These are phyloP conservation scores for Mesorhabditis spiculigera DNA, from an alignment of 2,888 invertebrate species.

Conservation along the genomic window DNA sequence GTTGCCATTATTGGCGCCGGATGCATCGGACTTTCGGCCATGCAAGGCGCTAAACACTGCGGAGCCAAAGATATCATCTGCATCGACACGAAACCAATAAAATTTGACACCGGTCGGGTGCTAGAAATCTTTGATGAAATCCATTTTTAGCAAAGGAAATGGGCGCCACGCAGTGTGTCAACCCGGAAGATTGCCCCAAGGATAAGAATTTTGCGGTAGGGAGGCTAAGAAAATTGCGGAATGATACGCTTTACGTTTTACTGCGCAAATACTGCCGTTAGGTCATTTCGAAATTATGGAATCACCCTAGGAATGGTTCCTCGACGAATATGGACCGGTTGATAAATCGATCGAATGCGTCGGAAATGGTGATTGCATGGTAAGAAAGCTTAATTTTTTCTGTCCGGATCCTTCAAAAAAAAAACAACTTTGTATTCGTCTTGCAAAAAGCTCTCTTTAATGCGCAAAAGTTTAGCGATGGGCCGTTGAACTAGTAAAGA, in stretches of 20 bases:
- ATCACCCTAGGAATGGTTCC: neutral
- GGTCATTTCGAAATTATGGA: too few species aligned
- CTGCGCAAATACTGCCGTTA: too few species aligned
- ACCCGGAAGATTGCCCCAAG: neutral
- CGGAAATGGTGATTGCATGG: neutral
- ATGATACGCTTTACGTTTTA: too few species aligned
- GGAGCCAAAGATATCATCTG: neutral
- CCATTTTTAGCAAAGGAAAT: neutral
- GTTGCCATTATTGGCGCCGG: slow-evolving; percentile 1
- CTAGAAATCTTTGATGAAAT: neutral
- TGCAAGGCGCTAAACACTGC: slow-evolving; percentile 1
- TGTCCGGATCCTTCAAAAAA: too few species aligned
- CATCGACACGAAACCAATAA: neutral
- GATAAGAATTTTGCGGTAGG: neutral
- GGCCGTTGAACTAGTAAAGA: neutral
- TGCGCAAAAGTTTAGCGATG: neutral
- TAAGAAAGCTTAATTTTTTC: neutral
- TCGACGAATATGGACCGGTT: neutral
- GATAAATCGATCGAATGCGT: slow-evolving; percentile 4
- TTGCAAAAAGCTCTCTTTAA: neutral
- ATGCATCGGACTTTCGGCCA: neutral
- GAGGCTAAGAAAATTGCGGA: too few species aligned
- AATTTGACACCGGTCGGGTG: neutral
- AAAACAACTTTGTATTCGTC: too few species aligned
- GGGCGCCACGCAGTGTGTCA: neutral